A percentile compares a stretch with the other conserved stretches of the same genome.
phyloP scores from a whole-genome alignment of 2,888 invertebrate genomes.

The Rhopalosiphum nymphaeae region DNA sequence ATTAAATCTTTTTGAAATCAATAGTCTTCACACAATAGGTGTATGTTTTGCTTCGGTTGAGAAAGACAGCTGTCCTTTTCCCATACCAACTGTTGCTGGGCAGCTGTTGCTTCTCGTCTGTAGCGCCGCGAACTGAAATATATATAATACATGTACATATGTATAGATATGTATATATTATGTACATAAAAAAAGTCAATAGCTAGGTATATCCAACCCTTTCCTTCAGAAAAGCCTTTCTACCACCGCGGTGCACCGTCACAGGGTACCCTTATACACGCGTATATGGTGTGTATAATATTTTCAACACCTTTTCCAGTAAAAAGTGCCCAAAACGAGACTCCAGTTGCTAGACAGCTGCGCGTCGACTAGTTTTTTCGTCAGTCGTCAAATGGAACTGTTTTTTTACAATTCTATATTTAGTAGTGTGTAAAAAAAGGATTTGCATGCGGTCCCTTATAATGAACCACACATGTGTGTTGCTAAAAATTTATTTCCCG shows the following conservation, averaged over 20 bases:
- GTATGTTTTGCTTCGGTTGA: conserved; percentile 58
- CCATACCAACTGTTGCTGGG: conserved; percentile 64
- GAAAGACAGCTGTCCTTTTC: conserved; percentile 63
- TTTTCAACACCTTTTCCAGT: conserved; percentile 63
- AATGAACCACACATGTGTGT: conserved; percentile 64
- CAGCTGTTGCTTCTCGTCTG: conserved; percentile 63
- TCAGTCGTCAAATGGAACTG: conserved; percentile 61
- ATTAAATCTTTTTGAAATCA: conserved; percentile 63
- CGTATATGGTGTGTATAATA: not conserved
- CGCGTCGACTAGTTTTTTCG: conserved; percentile 49
- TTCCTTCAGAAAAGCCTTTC: conserved; percentile 63
- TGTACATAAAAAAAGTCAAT: conserved; percentile 60
- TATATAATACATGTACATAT: not conserved
- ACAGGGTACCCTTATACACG: conserved; percentile 50
- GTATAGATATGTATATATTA: not conserved
- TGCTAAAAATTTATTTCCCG: conserved; percentile 65
- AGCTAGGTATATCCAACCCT: conserved; percentile 56
- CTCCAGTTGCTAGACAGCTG: conserved; percentile 64
- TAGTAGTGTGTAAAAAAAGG: conserved; percentile 63
- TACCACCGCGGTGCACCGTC: conserved; percentile 29
- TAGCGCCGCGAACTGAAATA: conserved; percentile 10
- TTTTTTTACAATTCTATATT: conserved; percentile 65
- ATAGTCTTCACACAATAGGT: conserved; percentile 60
- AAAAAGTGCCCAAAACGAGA: conserved; percentile 41
- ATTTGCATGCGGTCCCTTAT: conserved; percentile 64